Evolutionary conservation across 1,140 invertebrate genomes (phyloP), one percentile per base, ranked within the genome.

Genomic region (Halyomorpha halys): DNA sequence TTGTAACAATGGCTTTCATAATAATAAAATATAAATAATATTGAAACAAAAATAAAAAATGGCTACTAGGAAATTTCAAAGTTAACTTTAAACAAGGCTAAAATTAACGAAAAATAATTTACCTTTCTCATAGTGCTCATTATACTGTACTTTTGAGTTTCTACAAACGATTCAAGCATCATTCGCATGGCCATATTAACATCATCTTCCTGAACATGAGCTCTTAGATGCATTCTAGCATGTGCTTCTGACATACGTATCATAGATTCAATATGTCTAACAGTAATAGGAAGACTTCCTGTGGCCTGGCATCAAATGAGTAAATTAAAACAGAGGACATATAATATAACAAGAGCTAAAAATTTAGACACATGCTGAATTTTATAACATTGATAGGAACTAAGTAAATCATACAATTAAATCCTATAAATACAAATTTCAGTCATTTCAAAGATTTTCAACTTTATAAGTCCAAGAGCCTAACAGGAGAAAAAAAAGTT

Each of bases 241-340:
- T 97, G 90, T 0, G 97, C 92, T 78, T 99, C 97, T 0, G 94
- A 82, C 85, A 97, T 90, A 34, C 97, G 84, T 71, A 99, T 98
- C 73, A 99, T 94, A 71, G 94, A 97, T 79, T 99, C 97, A 70
- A 99, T 97, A 72, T 99, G 95, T 70, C 97, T 82, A 0, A 98
- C 95, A 0, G 97, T 99, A 68, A 99, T 98, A 0, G 97, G 95
- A 67, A 99, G 83, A 73, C 93, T 97, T 65, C 94, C 95, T 25
- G 96, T 99, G 1, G 84, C 84, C 87, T 90, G 69, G 21, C 66
- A 67, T 39, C 13, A 39, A 39, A 39, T 39, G 27, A 30, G 3
- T 30, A 30, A 30, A 4, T 30, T 30, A 30, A 30, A 4, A 30
- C 8, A 30, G 27, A 30, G 27, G 3, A 30, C 8, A 30, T n/a